Conservation (phyloP, 2,888 invertebrate genomes). For the Drosophila anomalata region DNA sequence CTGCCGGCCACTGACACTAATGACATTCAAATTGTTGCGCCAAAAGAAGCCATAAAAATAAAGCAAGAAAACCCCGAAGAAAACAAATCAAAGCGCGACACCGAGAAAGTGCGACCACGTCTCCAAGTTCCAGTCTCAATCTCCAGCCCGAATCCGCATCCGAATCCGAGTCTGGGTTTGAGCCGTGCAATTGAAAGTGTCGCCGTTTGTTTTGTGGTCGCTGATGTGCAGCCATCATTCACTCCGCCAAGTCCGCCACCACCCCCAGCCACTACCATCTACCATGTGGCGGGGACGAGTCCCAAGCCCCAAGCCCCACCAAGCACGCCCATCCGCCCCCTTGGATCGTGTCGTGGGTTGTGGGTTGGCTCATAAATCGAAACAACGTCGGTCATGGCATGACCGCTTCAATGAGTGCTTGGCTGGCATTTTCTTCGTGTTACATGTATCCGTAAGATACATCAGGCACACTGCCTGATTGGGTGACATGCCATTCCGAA, state of each 20-base stretch:
- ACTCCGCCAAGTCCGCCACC: conserved; percentile 23
- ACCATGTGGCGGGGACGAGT: background rate
- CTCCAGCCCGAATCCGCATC: conserved; percentile 22
- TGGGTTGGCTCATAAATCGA: conserved; percentile 50
- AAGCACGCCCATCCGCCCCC: background rate
- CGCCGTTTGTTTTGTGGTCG: conserved; percentile 50
- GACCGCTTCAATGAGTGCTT: conserved; percentile 59
- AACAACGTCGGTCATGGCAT: conserved; percentile 51
- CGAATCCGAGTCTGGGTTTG: conserved; percentile 43
- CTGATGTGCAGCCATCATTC: conserved; percentile 67
- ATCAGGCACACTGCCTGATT: conserved; percentile 21
- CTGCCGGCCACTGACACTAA: conserved; percentile 69
- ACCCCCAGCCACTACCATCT: conserved; percentile 1
- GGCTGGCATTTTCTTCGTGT: conserved; percentile 38
- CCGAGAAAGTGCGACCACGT: conserved; percentile 33
- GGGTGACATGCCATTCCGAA: conserved; percentile 27
- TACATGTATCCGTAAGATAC: conserved; percentile 44
- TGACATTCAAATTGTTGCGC: conserved; percentile 77
- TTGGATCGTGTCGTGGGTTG: conserved; percentile 19
- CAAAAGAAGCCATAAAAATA: conserved; percentile 69
- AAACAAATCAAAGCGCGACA: conserved; percentile 54
- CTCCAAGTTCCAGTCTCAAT: conserved; percentile 15
- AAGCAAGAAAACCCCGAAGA: conserved; percentile 26
- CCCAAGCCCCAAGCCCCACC: background rate
- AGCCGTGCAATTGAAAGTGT: conserved; percentile 77